Conservation (phyloP, 1,140 invertebrate species). For the Papilio glaucus region DNA sequence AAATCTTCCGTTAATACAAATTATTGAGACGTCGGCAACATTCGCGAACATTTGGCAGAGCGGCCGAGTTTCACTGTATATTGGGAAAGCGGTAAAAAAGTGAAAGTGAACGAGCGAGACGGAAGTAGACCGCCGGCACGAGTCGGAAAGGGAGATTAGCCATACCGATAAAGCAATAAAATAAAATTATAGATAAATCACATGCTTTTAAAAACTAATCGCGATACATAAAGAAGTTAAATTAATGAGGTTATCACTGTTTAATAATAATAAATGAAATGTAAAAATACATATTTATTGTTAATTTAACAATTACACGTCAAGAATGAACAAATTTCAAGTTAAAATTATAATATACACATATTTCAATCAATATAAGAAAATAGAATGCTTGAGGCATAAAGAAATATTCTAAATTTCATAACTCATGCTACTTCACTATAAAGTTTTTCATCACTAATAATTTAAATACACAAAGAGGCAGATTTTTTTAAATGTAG, state of each 20-base stretch:
- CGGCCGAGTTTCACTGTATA: conserved; percentile 64
- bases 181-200: conserved; percentile 32
- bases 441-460: no score
- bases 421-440: no score
- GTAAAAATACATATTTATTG: no score
- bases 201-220: conserved; percentile 17
- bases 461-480: no score
- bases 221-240: not conserved
- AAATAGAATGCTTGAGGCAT: no score
- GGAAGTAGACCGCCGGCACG: conserved; percentile 40
- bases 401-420: no score
- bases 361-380: no score
- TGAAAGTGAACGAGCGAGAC: conserved; percentile 69
- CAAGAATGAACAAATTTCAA: no score
- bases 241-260: conserved; percentile 1
- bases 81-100: conserved; percentile 76
- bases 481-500: no score
- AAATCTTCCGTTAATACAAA: conserved; percentile 8
- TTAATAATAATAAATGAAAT: no score
- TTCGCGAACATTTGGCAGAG: conserved; percentile 71
- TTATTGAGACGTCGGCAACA: conserved; percentile 44
- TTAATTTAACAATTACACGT: no score
- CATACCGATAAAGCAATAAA: conserved; percentile 46
- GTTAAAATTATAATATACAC: no score
- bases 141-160: conserved; percentile 50